These are phyloP conservation scores for Sturnira hondurensis DNA, from an alignment of 2,113 vertebrate genomes.

Conservation along the genomic window DNA sequence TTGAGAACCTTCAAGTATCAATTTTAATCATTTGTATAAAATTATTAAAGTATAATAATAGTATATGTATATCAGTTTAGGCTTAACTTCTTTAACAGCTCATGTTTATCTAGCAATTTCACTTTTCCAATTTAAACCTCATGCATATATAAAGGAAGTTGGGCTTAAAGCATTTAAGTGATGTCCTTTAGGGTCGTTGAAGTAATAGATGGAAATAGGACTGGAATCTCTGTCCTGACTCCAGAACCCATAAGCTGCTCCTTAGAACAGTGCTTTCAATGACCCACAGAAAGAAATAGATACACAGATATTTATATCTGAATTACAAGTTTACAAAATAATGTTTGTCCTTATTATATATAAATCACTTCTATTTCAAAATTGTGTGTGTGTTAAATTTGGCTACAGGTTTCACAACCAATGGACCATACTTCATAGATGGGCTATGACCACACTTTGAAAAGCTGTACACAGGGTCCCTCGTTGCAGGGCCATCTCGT, in stretches of 20 bases:
- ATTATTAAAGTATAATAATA: background rate
- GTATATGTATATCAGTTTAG: background rate
- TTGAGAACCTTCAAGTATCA: background rate
- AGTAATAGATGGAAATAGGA: background rate
- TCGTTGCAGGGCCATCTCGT: background rate
- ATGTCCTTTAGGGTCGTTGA: background rate
- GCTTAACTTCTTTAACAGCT: background rate
- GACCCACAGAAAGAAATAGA: background rate
- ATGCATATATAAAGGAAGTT: background rate
- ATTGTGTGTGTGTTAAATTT: background rate
- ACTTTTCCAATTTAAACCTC: background rate
- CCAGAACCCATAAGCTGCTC: background rate
- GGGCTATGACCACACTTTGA: background rate
- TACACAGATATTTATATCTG: background rate
- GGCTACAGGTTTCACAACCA: background rate
- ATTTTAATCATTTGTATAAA: background rate
- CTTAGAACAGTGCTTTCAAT: background rate
- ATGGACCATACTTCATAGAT: background rate
- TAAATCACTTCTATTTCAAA: background rate
- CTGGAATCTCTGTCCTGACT: background rate
- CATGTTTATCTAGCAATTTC: background rate
- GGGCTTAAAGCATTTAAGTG: background rate
- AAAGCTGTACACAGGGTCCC: background rate
- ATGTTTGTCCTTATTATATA: background rate
- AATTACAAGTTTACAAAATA: constrained; percentile 20